Base-by-base conservation (phyloP, 2,888 invertebrate genomes). In the Epinotia bilunana region DNA sequence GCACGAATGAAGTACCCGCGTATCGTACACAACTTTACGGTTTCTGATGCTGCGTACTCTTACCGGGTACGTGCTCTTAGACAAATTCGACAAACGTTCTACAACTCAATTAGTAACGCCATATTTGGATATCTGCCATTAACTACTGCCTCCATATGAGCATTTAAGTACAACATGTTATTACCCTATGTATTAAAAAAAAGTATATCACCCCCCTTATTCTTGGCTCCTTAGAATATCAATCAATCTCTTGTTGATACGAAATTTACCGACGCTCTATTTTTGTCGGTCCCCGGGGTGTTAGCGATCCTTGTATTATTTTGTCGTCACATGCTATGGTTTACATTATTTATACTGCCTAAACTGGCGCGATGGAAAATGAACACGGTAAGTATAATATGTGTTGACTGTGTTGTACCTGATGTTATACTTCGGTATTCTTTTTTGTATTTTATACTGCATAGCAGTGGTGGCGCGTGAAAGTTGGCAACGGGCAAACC, bases 161-260 rank as follows among this genome's bases (percentile, higher is more conserved):
- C 49, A 49, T 16, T 5, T 49, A n/a, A n/a, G n/a, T n/a, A 61
- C 12, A 12, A 33, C 57, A 53, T 20, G 16, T 20, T 63, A 46
- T 46, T 67, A 57, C 20, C 20, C 6, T 57, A 60, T 74, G 67
- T 68, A 69, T 72, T 33, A 58, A 43, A 18, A 43, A 61, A 64
- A 71, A 65, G 53, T 64, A 71, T 73, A 12, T 70, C 58, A 72
- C 72, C 33, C 57, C 72, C 76, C 70, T 63, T 64, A 73, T 43
- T 74, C 28, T 71, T 55, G 53, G 76, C 77, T 79, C 67, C 72
- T 76, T 79, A 79, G 81, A 80, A 82, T 84, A 85, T 85, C 84
- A 83, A 85, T 85, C 85, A 85, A 84, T 84, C 82, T 83, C 81
- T 77, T 83, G 79, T 81, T 80, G 80, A 81, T 80, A 79, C 80